Evolutionary conservation across 2,113 vertebrate genomes (phyloP), one percentile per base, ranked within the genome.

Genomic region (Stigmatopora argus): DNA sequence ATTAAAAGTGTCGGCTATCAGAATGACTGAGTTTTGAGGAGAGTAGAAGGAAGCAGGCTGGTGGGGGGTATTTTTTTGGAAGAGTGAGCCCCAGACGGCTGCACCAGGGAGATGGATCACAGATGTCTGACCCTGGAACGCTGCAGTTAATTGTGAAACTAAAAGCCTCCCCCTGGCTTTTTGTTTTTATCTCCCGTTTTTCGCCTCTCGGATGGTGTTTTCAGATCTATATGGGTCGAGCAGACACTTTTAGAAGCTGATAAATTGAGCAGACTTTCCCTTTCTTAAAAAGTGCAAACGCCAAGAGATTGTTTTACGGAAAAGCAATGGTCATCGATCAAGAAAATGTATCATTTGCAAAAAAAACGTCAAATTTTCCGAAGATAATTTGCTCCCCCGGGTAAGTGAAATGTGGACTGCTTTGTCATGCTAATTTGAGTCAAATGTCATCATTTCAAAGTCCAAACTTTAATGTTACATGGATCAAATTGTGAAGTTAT

Each of bases 91-190:
- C 70, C 73, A 84, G 74, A 69, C 49, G 23, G 59, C 70, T 23
- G 52, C 64, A 65, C 65, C 68, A 61, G 64, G 67, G 79, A 83
- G 81, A 82, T 70, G 70, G 78, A 86, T 81, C 77, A 75, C 81
- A 85, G 86, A 87, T 86, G 86, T 85, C 76, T 83, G 85, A 87
- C 79, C 74, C 75, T 18, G 52, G 45, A 66, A 41, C 5, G 18
- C 72, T 62, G 55, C 65, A 72, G 57, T 72, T 81, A 78, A 82
- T 65, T 70, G 57, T 65, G 70, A 75, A 81, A 85, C 73, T 78
- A 74, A 74, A 80, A 82, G 61, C 62, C 31, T 59, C 9, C 71
- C 58, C 45, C 66, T 61, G 57, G 66, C 73, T 62, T 35, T 72
- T 34, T 66, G 34, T 31, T 58, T 78, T 17, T 2, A 10, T 66